phyloP scores from a whole-genome alignment of 2,888 invertebrate species.

The Drosophila bunnanda region DNA sequence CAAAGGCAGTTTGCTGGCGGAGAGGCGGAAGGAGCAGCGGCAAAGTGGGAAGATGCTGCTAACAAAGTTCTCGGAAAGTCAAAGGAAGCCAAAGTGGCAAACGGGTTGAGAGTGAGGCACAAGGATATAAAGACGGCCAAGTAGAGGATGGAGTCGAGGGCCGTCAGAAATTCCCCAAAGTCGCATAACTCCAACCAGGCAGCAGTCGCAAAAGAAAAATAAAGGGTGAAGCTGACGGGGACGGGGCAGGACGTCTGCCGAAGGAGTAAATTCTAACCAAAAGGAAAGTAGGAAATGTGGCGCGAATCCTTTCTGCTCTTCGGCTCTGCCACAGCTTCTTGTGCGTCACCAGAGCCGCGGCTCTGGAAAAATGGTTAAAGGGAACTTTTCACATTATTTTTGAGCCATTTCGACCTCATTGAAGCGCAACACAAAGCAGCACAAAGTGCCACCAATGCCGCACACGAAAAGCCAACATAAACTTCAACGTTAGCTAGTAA shows the following conservation, averaged over 20 bases:
- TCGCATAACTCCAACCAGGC: constrained; percentile 72
- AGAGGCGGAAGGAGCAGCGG: constrained; percentile 9
- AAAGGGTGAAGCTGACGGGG: constrained; percentile 4
- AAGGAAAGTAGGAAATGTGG: constrained; percentile 54
- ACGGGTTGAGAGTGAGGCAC: constrained; percentile 30
- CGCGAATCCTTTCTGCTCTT: constrained; percentile 48
- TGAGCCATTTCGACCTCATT: constrained; percentile 82
- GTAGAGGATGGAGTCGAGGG: constrained; percentile 30
- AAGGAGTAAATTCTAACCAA: constrained; percentile 69
- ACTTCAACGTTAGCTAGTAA: constrained; percentile 33
- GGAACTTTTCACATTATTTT: constrained; percentile 80
- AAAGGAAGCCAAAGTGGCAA: constrained; percentile 74
- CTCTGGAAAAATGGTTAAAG: constrained; percentile 71
- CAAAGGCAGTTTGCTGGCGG: constrained; percentile 43
- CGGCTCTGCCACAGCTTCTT: constrained; percentile 55
- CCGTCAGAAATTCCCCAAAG: constrained; percentile 72
- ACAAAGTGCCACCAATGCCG: constrained; percentile 73
- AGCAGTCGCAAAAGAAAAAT: constrained; percentile 17
- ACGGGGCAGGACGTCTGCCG: constrained; percentile 24
- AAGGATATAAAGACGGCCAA: constrained; percentile 13
- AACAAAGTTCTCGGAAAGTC: constrained; percentile 75
- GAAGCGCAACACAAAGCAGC: constrained; percentile 79
- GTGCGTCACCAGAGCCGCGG: constrained; percentile 45
- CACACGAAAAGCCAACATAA: constrained; percentile 54
- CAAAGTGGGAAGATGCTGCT: constrained; percentile 55